Base-by-base conservation (phyloP, 2,113 vertebrate species). In the Macquaria australasica region DNA sequence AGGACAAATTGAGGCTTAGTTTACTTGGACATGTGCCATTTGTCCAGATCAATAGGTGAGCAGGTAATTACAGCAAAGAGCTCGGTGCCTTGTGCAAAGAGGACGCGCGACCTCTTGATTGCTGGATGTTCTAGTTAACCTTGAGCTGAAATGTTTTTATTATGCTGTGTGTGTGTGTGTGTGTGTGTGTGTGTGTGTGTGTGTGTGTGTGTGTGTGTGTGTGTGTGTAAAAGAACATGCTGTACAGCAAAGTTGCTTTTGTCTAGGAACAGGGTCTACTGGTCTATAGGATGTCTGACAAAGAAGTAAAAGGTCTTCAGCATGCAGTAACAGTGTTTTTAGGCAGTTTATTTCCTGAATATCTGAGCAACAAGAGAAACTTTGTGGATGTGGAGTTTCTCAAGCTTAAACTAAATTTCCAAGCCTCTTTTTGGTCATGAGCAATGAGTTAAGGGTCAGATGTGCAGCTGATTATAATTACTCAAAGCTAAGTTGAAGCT, bases 161-260 rank as follows among this genome's bases (percentile, higher is more conserved):
- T 25, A 10, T 53, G 8, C 31, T 25, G 21, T 58, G 39, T 63
- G 8, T 50, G 39, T 34, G 5, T 31, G 51, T 34, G 37, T 28
- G 10, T 18, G 34, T 28, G 37, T 10, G 7, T 3, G n/a, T n/a
- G n/a, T n/a, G n/a, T n/a, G n/a, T 31, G 28, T 25, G 21, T 58
- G 39, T 63, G 8, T 50, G 39, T 34, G 5, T 31, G 51, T 34
- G 8, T 23, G 18, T 64, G 34, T 25, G 58, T 31, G 15, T 69
- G 41, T 50, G n/a, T 48, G 37, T 20, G 9, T 37, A 11, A 51
- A 43, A n/a, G 37, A 56, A 56, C 34, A 31, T 43, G 6, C 5
- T 66, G n/a, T 34, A 23, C 83, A 60, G 21, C 34, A 50, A 25
- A 77, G 50, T 50, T 81, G 55, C 23, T 59, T 77, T 77, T 67